These are phyloP conservation scores for Drosophila algonquin DNA, from an alignment of 2,888 invertebrate genomes.

Conservation along the genomic window DNA sequence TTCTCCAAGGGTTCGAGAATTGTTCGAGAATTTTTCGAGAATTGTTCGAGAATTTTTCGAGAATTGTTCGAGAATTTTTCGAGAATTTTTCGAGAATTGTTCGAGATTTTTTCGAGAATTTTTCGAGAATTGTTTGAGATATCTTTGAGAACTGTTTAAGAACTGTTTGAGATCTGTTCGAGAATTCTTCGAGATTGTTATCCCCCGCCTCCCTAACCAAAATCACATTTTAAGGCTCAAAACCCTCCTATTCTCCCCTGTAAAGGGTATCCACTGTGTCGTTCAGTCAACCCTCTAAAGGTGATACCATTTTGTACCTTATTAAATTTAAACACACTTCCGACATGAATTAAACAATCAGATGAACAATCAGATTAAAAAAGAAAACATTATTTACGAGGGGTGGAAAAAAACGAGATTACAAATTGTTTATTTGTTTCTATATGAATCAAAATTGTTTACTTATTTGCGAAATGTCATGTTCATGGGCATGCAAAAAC, in stretches of 20 bases:
- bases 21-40: no score
- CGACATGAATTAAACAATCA: slow-evolving; percentile 1
- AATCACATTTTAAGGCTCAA: neutral
- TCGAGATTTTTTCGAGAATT: no score
- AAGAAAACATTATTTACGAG: neutral
- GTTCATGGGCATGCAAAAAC: slow-evolving; percentile 58
- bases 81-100: no score
- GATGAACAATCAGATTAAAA: neutral
- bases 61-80: no score
- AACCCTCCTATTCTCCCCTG: neutral
- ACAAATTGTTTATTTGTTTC: neutral
- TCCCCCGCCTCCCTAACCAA: no score
- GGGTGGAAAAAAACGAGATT: neutral
- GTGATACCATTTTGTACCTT: neutral
- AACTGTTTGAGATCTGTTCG: no score
- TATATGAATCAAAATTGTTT: slow-evolving; percentile 19
- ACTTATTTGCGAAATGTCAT: slow-evolving; percentile 59
- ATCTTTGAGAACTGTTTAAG: no score
- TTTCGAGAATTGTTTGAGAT: no score
- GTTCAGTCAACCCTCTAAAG: neutral
- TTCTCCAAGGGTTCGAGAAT: no score
- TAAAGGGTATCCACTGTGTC: neutral
- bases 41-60: no score
- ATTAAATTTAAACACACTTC: neutral
- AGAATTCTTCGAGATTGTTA: no score